Conservation (phyloP, 2,113 vertebrate genomes). For the Cochlearius cochlearius region DNA sequence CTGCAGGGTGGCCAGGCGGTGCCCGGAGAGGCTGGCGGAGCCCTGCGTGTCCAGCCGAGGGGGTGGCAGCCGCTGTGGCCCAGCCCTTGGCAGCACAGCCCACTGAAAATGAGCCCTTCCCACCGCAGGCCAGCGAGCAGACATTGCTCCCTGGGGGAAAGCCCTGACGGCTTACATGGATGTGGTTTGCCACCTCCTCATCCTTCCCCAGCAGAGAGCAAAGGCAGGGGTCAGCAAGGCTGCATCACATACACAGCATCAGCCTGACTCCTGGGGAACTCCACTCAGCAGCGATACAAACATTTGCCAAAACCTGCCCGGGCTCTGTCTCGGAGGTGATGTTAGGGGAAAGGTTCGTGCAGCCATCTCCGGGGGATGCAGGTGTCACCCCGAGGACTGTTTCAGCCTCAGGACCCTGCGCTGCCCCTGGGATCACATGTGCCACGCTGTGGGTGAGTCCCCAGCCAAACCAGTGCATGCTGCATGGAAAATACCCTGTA, state of each 20-base stretch:
- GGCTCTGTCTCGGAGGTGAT: not conserved
- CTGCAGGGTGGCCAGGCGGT: not conserved
- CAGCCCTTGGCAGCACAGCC: not conserved
- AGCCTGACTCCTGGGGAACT: not conserved
- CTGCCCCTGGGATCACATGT: not conserved
- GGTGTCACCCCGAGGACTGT: not conserved
- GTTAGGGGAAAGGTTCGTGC: not conserved
- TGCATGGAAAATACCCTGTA: not conserved
- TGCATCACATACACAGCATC: rapidly evolving
- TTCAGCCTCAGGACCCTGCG: not conserved
- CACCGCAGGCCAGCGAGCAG: not conserved
- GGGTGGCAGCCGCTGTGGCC: not conserved
- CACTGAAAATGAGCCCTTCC: not conserved
- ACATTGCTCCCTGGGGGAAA: not conserved
- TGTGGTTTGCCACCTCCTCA: not conserved
- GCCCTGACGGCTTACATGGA: not conserved
- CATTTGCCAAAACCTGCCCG: not conserved
- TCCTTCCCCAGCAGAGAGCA: not conserved
- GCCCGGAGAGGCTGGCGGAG: not conserved
- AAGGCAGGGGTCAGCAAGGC: not conserved
- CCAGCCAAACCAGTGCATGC: not conserved
- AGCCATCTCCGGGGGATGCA: not conserved
- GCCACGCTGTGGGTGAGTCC: not conserved
- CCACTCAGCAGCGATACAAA: not conserved
- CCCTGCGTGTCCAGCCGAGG: rapidly evolving